These are phyloP conservation scores for Psilopogon haemacephalus DNA, from an alignment of 2,113 vertebrate species.

Conservation along the genomic window DNA sequence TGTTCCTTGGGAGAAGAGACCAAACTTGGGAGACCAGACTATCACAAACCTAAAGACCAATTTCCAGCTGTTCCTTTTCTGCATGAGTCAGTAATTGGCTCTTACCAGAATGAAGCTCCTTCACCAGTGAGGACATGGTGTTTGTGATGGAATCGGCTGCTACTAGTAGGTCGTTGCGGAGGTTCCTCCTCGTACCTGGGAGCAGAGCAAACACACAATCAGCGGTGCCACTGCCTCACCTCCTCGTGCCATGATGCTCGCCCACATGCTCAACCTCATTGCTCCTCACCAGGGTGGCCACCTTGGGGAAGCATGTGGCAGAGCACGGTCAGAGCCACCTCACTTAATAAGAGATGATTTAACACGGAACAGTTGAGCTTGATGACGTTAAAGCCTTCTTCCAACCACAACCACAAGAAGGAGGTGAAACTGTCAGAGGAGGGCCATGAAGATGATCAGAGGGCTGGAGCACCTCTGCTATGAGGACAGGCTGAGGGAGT, in stretches of 20 bases:
- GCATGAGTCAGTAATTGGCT: accelerated
- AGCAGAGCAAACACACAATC: background rate
- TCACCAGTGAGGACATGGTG: conserved; percentile 95
- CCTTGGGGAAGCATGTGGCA: accelerated
- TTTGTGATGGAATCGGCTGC: conserved; percentile 96
- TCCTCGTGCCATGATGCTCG: accelerated
- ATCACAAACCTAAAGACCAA: background rate
- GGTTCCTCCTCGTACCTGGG: conserved; percentile 90
- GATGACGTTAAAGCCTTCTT: too few relatives aligned
- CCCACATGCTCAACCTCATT: accelerated
- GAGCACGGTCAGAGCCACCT: accelerated
- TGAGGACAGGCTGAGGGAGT: too few relatives aligned
- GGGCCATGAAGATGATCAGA: too few relatives aligned
- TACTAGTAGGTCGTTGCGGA: conserved; percentile 91
- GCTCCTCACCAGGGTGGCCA: accelerated
- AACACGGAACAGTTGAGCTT: too few relatives aligned
- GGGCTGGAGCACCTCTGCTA: too few relatives aligned
- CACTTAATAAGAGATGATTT: background rate
- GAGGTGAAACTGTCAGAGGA: too few relatives aligned
- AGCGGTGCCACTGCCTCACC: accelerated
- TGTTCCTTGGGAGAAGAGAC: background rate
- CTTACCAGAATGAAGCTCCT: conserved; percentile 94
- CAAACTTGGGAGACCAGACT: background rate
- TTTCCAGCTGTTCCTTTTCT: accelerated
- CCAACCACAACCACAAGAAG: too few relatives aligned